A percentile compares a stretch with the other conserved stretches of the same genome.
Conservation (phyloP, 1,140 invertebrate species). For the Neocloeon triangulifer region DNA sequence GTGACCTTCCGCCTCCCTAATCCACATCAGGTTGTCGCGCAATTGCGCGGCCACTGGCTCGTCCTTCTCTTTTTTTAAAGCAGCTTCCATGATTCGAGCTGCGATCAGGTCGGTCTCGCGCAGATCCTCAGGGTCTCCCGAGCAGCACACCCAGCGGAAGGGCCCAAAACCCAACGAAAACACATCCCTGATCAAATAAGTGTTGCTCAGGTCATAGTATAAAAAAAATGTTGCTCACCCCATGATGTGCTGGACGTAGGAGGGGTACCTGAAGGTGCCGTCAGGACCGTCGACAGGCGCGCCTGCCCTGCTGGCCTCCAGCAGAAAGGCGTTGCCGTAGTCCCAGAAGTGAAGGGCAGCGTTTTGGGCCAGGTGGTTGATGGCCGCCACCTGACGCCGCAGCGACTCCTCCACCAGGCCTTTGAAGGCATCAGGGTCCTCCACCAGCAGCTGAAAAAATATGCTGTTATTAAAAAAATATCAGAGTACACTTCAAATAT, state of each 20-base stretch:
- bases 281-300: conserved; percentile 21
- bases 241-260: conserved; percentile 51
- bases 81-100: conserved; percentile 22
- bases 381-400: conserved; percentile 32
- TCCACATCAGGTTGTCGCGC: conserved; percentile 38
- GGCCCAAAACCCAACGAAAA: conserved; percentile 51
- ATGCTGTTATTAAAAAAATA: too few species aligned
- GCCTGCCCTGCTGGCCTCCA: conserved; percentile 37
- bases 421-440: conserved; percentile 27
- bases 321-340: conserved; percentile 45
- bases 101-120: conserved; percentile 34
- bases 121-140: conserved; percentile 26
- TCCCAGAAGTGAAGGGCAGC: conserved; percentile 49
- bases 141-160: conserved; percentile 47
- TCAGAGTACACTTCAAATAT: too few species aligned
- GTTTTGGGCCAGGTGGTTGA: conserved; percentile 25
- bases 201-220: too few species aligned
- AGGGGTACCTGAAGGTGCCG: conserved; percentile 34
- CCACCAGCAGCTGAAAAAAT: conserved; percentile 20
- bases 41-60: conserved; percentile 26
- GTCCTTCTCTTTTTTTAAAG: conserved; percentile 13
- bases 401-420: conserved; percentile 32
- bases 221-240: conserved; percentile 17
- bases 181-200: conserved; percentile 30
- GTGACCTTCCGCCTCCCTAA: conserved; percentile 30